Percentiles rank a stretch among this genome's conserved stretches.
phyloP scores from a whole-genome alignment of 2,797 vertebrate genomes.

The Lemur catta region DNA sequence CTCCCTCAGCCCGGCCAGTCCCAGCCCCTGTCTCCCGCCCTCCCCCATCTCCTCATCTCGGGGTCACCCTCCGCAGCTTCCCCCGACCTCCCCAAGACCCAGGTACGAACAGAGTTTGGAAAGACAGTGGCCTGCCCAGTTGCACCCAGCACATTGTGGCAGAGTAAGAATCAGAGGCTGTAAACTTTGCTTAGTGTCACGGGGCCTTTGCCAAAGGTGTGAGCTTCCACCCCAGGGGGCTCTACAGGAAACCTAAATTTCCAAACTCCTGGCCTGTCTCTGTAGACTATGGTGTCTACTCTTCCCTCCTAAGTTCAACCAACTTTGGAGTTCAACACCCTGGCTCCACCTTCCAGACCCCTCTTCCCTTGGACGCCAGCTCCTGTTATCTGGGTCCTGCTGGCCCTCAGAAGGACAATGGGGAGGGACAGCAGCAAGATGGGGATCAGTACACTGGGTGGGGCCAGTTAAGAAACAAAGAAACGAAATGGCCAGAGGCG shows the following conservation, averaged over 20 bases:
- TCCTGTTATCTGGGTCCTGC: not conserved
- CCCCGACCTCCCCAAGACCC: not conserved
- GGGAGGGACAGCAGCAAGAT: not conserved
- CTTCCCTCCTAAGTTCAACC: not conserved
- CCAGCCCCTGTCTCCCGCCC: not conserved
- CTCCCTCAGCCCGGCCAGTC: too few species aligned
- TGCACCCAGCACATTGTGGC: not conserved
- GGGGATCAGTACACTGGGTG: not conserved
- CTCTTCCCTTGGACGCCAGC: not conserved
- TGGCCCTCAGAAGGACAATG: not conserved
- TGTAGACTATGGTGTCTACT: not conserved
- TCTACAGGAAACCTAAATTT: not conserved
- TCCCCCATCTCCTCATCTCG: too few species aligned
- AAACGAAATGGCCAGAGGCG: not conserved
- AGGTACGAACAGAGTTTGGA: not conserved
- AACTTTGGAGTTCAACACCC: not conserved
- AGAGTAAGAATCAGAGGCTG: not conserved
- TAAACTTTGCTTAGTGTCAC: not conserved
- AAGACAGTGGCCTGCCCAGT: not conserved
- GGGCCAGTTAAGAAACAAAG: not conserved
- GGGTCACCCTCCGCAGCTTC: not conserved
- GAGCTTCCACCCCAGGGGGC: not conserved
- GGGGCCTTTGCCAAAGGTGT: not conserved
- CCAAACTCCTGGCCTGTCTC: not conserved
- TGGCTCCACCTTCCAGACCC: not conserved